These are phyloP conservation scores for Erythrolamprus reginae DNA, from an alignment of 2,113 vertebrate genomes.

Conservation along the genomic window DNA sequence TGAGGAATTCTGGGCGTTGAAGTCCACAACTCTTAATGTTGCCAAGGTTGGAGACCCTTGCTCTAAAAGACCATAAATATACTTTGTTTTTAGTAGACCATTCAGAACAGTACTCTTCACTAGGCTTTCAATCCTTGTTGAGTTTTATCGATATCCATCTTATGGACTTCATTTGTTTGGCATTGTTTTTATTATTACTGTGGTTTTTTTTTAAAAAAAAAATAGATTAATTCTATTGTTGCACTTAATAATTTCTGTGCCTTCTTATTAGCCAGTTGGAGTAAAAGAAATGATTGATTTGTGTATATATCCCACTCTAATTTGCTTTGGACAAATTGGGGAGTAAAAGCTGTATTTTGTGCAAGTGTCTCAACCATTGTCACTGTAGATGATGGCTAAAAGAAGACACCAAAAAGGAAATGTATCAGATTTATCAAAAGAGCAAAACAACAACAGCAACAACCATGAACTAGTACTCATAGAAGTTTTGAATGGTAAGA, in stretches of 20 bases:
- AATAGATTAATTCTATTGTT: background rate
- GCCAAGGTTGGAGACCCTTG: too few species aligned
- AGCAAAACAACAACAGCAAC: conserved; percentile 6
- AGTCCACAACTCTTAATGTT: too few species aligned
- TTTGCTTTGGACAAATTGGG: background rate
- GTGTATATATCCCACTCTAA: background rate
- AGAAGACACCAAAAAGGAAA: conserved; percentile 15
- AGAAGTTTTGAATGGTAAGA: background rate
- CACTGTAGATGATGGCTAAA: background rate
- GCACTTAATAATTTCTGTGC: background rate
- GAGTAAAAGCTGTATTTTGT: too few species aligned
- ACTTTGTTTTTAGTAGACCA: background rate
- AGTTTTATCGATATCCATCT: background rate
- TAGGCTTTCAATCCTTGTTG: background rate
- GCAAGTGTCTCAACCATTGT: background rate
- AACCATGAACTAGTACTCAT: conserved; percentile 22
- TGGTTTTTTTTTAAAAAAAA: background rate
- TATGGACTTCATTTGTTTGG: background rate
- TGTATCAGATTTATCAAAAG: background rate
- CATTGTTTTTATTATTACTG: background rate
- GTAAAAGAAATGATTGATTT: background rate
- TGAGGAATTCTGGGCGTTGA: too few species aligned
- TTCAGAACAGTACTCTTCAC: background rate
- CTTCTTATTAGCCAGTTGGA: background rate
- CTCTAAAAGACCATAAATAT: background rate